Base-by-base conservation (phyloP, 1,140 invertebrate genomes). In the Cydia splendana region DNA sequence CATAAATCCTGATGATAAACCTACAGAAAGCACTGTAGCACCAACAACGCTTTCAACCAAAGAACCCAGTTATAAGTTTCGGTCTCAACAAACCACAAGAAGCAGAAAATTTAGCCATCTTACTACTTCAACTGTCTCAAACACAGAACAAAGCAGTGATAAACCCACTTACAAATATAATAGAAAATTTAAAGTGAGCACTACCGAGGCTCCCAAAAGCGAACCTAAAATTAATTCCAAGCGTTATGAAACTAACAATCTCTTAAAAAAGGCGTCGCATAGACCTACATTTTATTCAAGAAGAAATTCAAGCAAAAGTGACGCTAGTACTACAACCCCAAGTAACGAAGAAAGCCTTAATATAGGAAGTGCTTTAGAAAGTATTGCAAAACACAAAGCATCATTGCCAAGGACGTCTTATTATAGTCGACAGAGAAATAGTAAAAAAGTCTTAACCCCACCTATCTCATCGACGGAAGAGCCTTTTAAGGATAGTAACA, bases 351-450 rank as follows among this genome's bases (percentile, higher is more conserved):
- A 18, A 81, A 75, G 79, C 78, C 77, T 79, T 71, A 82, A 73
- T 78, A 81, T 76, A 62, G 30, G 42, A 83, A 80, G 53, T 76
- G 78, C 65, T n/a, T 34, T 69, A n/a, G 65, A 57, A 30, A 80
- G 65, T 71, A 78, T 78, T 69, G 48, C 79, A 65, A 85, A 83
- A 77, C 73, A 76, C 30, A 87, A 83, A 82, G 69, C 79, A 65
- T 30, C 53, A 20, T 80, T 92, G 77, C 87, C 87, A 18, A 88
- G 84, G 76, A 90, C 91, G 5, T 86, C 89, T 65, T 93, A 88
- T 83, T 91, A 93, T 79, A 85, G 86, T 53, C 84, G 87, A 53
- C 77, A 85, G 77, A 86, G 85, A 80, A 90, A 81, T 78, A 88
- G 82, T 74, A 87, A 84, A 42, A 85, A 80, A 75, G 79, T 62